These are phyloP conservation scores for Trichacis sp. DNA, from an alignment of 2,888 invertebrate species.

Conservation along the genomic window DNA sequence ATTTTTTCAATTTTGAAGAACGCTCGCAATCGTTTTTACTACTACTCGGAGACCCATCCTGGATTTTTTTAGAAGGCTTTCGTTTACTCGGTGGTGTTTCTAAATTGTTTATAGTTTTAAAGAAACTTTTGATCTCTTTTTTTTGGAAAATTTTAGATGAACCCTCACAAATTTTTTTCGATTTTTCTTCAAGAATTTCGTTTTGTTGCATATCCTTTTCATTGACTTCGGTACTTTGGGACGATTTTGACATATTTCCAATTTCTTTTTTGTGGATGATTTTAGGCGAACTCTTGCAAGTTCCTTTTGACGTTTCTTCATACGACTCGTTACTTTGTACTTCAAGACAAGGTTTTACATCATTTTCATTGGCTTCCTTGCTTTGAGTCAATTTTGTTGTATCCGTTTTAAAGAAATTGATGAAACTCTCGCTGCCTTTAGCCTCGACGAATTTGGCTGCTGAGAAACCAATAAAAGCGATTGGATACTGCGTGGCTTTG, in stretches of 20 bases:
- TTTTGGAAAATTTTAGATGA: background rate
- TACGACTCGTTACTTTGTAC: background rate
- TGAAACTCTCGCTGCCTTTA: conserved; percentile 57
- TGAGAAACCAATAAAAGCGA: conserved; percentile 70
- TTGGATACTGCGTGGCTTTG: conserved; percentile 71
- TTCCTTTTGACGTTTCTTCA: background rate
- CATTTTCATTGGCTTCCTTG: background rate
- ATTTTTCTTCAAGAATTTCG: background rate
- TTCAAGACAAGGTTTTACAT: background rate
- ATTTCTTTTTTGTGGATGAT: background rate
- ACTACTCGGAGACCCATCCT: background rate
- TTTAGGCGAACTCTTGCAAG: background rate
- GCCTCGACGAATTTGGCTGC: conserved; percentile 68
- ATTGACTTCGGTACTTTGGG: background rate
- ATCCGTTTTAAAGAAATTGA: conserved; percentile 59
- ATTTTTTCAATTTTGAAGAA: conserved; percentile 52
- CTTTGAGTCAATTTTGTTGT: conserved; percentile 3
- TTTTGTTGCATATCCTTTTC: background rate
- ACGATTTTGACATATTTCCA: conserved; percentile 25
- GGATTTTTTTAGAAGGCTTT: background rate
- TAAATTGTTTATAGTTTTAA: conserved; percentile 26
- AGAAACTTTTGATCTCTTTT: conserved; percentile 24
- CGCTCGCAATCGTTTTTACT: background rate
- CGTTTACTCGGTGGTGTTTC: conserved; percentile 16
- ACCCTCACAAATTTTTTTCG: background rate